Percentiles rank a stretch among this genome's conserved stretches.
Evolutionary conservation across 2,113 vertebrate species (phyloP).

Genomic region (Apteryx mantelli): DNA sequence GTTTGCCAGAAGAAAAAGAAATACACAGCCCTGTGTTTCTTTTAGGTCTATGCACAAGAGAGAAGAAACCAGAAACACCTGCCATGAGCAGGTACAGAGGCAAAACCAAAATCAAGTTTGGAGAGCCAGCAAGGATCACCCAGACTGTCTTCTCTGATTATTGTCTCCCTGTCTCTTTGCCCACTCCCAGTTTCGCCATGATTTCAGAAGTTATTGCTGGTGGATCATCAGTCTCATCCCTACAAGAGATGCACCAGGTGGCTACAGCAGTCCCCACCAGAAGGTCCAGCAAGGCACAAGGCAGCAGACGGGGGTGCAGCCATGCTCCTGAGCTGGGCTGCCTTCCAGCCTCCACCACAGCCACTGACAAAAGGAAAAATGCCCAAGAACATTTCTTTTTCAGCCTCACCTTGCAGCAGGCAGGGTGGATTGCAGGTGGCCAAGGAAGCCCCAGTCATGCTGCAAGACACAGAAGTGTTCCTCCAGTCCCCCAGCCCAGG

Average conservation of each 20-base stretch:
- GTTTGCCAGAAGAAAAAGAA: not conserved
- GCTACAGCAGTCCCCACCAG: not conserved
- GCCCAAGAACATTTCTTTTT: not conserved
- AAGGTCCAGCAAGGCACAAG: not conserved
- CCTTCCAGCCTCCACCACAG: not conserved
- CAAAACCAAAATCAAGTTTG: not conserved
- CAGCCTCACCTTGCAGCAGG: not conserved
- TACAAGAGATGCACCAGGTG: not conserved
- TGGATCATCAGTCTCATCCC: not conserved
- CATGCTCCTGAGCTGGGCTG: not conserved
- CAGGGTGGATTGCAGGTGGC: not conserved
- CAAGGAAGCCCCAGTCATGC: not conserved
- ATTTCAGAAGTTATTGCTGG: not conserved
- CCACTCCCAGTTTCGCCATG: not conserved
- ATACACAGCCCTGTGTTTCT: not conserved
- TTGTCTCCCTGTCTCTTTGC: not conserved
- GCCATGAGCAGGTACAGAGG: not conserved
- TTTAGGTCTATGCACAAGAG: fast-evolving
- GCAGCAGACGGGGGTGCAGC: not conserved
- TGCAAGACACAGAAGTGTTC: not conserved
- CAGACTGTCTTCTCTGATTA: not conserved
- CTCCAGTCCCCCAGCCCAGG: not conserved
- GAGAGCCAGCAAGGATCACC: not conserved
- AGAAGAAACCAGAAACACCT: not conserved
- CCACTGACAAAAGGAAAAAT: not conserved